These are phyloP conservation scores for Diplodus puntazzo DNA, from an alignment of 2,797 vertebrate genomes.

Conservation along the genomic window DNA sequence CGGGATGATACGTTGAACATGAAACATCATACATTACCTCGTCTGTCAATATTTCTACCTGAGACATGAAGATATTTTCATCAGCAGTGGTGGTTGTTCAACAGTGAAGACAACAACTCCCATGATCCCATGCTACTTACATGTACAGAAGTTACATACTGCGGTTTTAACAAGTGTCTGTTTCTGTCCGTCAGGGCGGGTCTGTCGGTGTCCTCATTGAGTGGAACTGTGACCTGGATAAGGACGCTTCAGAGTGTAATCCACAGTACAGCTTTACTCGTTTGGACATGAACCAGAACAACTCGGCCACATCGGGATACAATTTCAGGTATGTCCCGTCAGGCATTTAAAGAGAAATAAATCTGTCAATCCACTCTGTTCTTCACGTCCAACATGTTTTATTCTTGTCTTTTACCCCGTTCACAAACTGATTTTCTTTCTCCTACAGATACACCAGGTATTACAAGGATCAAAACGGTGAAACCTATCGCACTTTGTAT, in stretches of 20 bases:
- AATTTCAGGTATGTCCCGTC: constrained; percentile 92
- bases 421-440: background rate
- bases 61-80: too few species aligned
- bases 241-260: constrained; percentile 89
- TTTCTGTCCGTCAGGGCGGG: constrained; percentile 87
- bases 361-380: background rate
- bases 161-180: background rate
- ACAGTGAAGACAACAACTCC: too few species aligned
- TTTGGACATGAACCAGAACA: constrained; percentile 87
- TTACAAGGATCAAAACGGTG: constrained; percentile 87
- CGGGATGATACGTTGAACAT: too few species aligned
- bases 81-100: too few species aligned
- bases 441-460: constrained; percentile 91
- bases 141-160: too few species aligned
- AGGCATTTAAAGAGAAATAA: background rate
- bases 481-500: constrained; percentile 89
- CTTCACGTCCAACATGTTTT: background rate
- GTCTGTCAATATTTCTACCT: too few species aligned
- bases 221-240: constrained; percentile 97
- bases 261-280: constrained; percentile 94
- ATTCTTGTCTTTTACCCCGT: background rate
- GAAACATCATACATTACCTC: too few species aligned
- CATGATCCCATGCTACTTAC: too few species aligned
- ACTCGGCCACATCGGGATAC: constrained; percentile 91
- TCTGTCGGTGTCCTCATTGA: constrained; percentile 94